Base-by-base conservation (phyloP, 2,797 vertebrate genomes). In the Cynodonichthys magdalenae region DNA sequence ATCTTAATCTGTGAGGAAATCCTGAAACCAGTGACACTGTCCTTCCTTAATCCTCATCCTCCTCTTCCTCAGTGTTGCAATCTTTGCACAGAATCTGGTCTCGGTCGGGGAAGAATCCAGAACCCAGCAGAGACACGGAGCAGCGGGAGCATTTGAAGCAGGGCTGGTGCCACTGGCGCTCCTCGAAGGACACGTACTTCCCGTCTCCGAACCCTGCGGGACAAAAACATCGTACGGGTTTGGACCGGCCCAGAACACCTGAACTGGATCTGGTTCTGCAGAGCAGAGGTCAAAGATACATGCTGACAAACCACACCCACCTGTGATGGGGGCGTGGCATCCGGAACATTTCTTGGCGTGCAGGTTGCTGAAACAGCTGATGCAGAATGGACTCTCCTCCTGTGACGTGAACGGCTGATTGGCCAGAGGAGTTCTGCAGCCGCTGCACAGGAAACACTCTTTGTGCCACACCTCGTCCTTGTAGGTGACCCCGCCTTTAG, bases 61-160 rank as follows among this genome's bases (percentile, higher is more conserved):
- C 24, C 90, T 72, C 90, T 72, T 94, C 92, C 4, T 92, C 93
- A 7, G 60, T 89, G 91, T 95, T 96, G 88, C 97, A 98, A 88
- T 96, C 96, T 6, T 93, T 92, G 70, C 97, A 99, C 77, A 98
- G 92, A 77, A 99, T 96, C 74, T 94, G 94, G 47, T 95, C 94
- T 15, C 95, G 92, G 75, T 96, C 94, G 0, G 96, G 96, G 84
- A 98, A 96, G 90, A 99, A 99, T 48, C 97, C 97, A 0, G 95
- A 94, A 1, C 97, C 97, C 69, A 98, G 95, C 90, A 99, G 79
- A 0, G 96, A 98, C 65, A 96, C 93, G 0, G 96, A 95, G 83
- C 97, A 99, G 77, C 93, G 95, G n/a, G 95, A 96, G 57, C 97
- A 99, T 87, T 96, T 98, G 70, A 99, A 99, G 85, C 97, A 99